phyloP scores from a whole-genome alignment of 2,113 vertebrate species.

The mouse (Mus musculus) region GRCm39 chr17:51615001-51615500 shows the following conservation, averaged over 20 bases:
- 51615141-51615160: slow-evolving; percentile 64
- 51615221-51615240: slow-evolving; percentile 61
- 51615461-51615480: slow-evolving; percentile 49
- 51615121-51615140: slow-evolving; percentile 40
- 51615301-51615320: slow-evolving; percentile 40
- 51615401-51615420: slow-evolving; percentile 45
- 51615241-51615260: slow-evolving; percentile 59
- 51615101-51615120: slow-evolving; percentile 72
- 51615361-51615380: slow-evolving; percentile 50
- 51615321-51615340: slow-evolving; percentile 46
- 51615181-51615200: slow-evolving; percentile 55
- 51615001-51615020: slow-evolving; percentile 70
- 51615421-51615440: slow-evolving; percentile 48
- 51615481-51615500: slow-evolving; percentile 74
- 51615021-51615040: slow-evolving; percentile 66
- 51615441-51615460: slow-evolving; percentile 61
- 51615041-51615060: slow-evolving; percentile 58
- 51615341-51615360: slow-evolving; percentile 76
- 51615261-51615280: slow-evolving; percentile 47
- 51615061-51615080: slow-evolving; percentile 47
- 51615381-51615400: slow-evolving; percentile 64
- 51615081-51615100: slow-evolving; percentile 57
- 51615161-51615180: slow-evolving; percentile 34
- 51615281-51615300: slow-evolving; percentile 32
- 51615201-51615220: slow-evolving; percentile 56